Evolutionary conservation across 2,797 vertebrate genomes (phyloP).

Genomic region (Enteromius unitaeniatus): DNA sequence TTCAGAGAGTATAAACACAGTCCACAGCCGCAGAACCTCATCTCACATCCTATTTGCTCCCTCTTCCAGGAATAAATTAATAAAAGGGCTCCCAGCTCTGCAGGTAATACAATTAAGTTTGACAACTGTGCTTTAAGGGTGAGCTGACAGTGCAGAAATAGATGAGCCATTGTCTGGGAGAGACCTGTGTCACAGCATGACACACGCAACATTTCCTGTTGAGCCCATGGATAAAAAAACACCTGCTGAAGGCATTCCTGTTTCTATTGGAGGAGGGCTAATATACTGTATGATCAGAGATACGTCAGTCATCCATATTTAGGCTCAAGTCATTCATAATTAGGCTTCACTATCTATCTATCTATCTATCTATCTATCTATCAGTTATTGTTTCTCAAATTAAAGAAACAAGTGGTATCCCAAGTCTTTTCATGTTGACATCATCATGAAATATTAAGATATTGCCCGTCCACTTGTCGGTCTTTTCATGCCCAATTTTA

Average conservation of each 20-base stretch:
- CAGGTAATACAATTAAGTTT: constrained; percentile 82
- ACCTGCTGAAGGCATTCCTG: constrained; percentile 70
- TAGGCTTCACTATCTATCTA: neutral
- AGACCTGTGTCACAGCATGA: constrained; percentile 63
- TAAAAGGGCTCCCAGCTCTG: constrained; percentile 73
- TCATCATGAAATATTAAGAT: too few species aligned
- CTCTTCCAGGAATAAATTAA: constrained; percentile 73
- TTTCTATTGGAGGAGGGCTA: constrained; percentile 63
- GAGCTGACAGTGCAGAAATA: constrained; percentile 76
- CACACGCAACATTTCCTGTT: constrained; percentile 29
- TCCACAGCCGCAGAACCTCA: constrained; percentile 68
- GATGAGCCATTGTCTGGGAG: constrained; percentile 71
- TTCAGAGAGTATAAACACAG: constrained; percentile 73
- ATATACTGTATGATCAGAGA: constrained; percentile 1
- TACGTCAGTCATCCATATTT: neutral
- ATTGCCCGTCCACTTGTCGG: too few species aligned
- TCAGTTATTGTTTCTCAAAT: neutral
- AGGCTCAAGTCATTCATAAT: too few species aligned
- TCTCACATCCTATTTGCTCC: constrained; percentile 63
- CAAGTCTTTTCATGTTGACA: too few species aligned
- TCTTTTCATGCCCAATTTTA: neutral
- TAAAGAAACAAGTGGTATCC: too few species aligned
- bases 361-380: neutral
- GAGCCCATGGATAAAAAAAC: constrained; percentile 56
- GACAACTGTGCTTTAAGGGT: constrained; percentile 76